Percentiles rank a stretch among this genome's conserved stretches.
These are phyloP conservation scores for Gymnodraco acuticeps DNA, from an alignment of 2,797 vertebrate genomes.

Conservation along the genomic window DNA sequence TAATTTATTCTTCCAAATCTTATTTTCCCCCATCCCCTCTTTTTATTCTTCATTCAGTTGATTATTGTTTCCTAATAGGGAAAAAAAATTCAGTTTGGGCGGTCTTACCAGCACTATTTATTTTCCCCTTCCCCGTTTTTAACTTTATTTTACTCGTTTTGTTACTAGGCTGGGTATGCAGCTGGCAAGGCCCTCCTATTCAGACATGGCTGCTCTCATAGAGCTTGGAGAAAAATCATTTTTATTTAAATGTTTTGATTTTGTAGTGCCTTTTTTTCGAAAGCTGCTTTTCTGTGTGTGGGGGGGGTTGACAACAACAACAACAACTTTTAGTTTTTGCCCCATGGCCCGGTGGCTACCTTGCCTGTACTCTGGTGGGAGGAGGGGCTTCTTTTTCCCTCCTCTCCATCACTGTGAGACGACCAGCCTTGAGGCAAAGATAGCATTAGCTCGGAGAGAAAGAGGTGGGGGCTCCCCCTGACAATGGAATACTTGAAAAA, in stretches of 20 bases:
- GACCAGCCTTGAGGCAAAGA: conserved; percentile 66
- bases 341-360: conserved; percentile 51
- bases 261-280: conserved; percentile 98
- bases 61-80: conserved; percentile 83
- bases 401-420: conserved; percentile 67
- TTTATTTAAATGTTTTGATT: conserved; percentile 91
- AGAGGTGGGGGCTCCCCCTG: conserved; percentile 81
- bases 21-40: conserved; percentile 76
- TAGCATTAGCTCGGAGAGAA: conserved; percentile 64
- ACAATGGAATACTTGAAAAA: conserved; percentile 91
- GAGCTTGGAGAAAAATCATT: conserved; percentile 87
- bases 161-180: conserved; percentile 88
- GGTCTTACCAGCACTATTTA: conserved; percentile 91
- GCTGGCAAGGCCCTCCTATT: conserved; percentile 91
- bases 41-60: conserved; percentile 71
- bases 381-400: conserved; percentile 33
- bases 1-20: conserved; percentile 89
- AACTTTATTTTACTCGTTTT: conserved; percentile 71
- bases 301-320: conserved; percentile 86
- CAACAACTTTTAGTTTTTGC: conserved; percentile 67
- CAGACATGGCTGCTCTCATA: conserved; percentile 94
- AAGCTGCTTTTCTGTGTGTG: conserved; percentile 90
- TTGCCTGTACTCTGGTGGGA: conserved; percentile 73
- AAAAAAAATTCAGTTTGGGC: conserved; percentile 87
- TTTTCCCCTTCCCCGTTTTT: conserved; percentile 48